Conservation (phyloP, 2,888 invertebrate genomes). For the Heliothis peltigera region DNA sequence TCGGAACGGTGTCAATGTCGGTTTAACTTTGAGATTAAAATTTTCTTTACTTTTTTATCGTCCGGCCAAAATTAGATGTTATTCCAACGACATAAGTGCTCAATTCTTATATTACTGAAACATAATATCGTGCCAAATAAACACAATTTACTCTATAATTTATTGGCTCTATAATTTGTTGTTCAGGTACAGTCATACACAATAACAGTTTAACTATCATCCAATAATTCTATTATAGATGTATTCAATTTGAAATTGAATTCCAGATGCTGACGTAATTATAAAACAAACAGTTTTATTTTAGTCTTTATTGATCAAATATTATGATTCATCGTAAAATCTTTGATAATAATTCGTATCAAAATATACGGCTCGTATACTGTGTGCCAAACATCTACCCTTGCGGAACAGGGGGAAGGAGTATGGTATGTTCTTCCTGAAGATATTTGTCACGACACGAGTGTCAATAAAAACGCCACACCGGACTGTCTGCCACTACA, state of each 20-base stretch:
- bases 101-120: constrained; percentile 10
- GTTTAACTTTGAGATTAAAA: constrained; percentile 53
- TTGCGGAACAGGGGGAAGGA: constrained; percentile 60
- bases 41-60: constrained; percentile 9
- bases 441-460: constrained; percentile 89
- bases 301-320: constrained; percentile 3
- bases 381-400: constrained; percentile 53
- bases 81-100: background rate
- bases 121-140: constrained; percentile 25
- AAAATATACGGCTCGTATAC: constrained; percentile 56
- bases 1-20: constrained; percentile 69
- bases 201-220: background rate
- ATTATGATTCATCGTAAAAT: constrained; percentile 46
- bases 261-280: background rate
- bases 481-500: constrained; percentile 87
- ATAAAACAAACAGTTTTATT: background rate
- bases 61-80: constrained; percentile 19
- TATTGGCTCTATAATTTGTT: constrained; percentile 10
- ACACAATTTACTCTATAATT: constrained; percentile 27
- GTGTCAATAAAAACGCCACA: constrained; percentile 90
- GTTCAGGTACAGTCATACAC: constrained; percentile 7
- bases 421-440: constrained; percentile 72
- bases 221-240: background rate
- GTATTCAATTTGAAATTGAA: background rate
- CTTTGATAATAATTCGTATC: constrained; percentile 40